Percentiles rank a stretch among this genome's conserved stretches.
phyloP scores from a whole-genome alignment of 2,797 vertebrate species.

The Meriones psammophilus region DNA sequence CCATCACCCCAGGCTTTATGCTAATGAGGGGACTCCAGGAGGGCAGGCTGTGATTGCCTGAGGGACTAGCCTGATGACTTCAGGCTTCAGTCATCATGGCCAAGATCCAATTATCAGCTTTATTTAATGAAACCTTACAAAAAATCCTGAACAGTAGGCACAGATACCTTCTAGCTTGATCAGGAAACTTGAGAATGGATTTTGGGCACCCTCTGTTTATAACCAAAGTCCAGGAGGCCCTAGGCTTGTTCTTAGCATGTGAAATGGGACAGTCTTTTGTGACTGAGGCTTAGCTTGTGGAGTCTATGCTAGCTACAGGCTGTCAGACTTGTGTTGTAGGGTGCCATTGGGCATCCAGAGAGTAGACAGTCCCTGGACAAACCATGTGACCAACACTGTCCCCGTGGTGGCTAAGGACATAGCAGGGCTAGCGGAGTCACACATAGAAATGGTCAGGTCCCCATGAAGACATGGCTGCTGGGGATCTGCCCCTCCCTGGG shows the following conservation, averaged over 20 bases:
- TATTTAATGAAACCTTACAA: not conserved
- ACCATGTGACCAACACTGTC: not conserved
- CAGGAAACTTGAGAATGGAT: not conserved
- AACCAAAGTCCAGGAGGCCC: not conserved
- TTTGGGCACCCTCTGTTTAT: not conserved
- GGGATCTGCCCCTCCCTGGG: not conserved
- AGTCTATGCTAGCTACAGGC: not conserved
- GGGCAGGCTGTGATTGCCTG: not conserved
- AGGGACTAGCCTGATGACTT: too few relatives aligned
- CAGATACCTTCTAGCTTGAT: not conserved
- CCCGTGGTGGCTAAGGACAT: not conserved
- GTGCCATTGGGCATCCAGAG: not conserved
- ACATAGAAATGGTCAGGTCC: too few relatives aligned
- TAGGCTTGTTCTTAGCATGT: not conserved
- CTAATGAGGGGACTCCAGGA: not conserved
- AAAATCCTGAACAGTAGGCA: not conserved
- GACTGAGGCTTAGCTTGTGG: not conserved
- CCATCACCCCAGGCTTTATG: too few relatives aligned
- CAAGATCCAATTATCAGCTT: not conserved
- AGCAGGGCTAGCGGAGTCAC: not conserved
- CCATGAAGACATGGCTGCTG: not conserved
- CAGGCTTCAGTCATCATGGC: not conserved
- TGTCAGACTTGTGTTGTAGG: not conserved
- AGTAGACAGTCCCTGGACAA: not conserved
- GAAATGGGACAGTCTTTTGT: not conserved